These are phyloP conservation scores for Idaea dimidiata DNA, from an alignment of 2,888 invertebrate species.

Conservation along the genomic window DNA sequence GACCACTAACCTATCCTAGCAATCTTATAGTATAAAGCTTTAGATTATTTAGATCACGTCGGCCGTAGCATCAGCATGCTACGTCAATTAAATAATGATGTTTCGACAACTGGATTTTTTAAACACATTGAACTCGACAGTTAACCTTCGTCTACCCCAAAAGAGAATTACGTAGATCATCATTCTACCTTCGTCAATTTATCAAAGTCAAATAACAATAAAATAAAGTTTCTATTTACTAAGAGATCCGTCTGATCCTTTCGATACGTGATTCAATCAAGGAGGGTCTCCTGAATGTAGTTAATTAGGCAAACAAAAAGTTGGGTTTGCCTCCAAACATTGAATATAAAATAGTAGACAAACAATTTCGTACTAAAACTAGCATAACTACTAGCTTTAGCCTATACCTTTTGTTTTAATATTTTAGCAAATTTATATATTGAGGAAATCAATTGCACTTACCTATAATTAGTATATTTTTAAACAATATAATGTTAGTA, in stretches of 20 bases:
- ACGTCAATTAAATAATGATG: no score
- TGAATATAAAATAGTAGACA: slow-evolving; percentile 25
- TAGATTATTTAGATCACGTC: no score
- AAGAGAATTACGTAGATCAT: slow-evolving; percentile 1
- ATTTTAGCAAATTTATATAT: not conserved
- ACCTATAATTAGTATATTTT: not conserved
- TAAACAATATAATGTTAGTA: not conserved
- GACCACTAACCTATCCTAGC: no score
- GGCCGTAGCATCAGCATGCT: no score
- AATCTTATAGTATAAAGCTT: no score
- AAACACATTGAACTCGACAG: not conserved
- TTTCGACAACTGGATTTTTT: not conserved
- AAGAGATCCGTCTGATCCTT: slow-evolving; percentile 60
- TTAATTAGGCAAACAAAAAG: slow-evolving; percentile 73
- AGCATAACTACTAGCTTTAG: not conserved
- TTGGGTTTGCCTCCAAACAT: slow-evolving; percentile 54
- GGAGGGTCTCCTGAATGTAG: slow-evolving; percentile 60
- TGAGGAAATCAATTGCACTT: no score
- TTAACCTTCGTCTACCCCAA: not conserved
- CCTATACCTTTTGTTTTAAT: not conserved
- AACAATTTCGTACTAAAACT: slow-evolving; percentile 13
- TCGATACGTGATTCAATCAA: slow-evolving; percentile 72
- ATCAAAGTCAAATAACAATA: slow-evolving; percentile 57
- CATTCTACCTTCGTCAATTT: slow-evolving; percentile 33
- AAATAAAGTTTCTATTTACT: slow-evolving; percentile 66